These are phyloP conservation scores for Semotilus atromaculatus DNA, from an alignment of 2,797 vertebrate species.

Conservation along the genomic window DNA sequence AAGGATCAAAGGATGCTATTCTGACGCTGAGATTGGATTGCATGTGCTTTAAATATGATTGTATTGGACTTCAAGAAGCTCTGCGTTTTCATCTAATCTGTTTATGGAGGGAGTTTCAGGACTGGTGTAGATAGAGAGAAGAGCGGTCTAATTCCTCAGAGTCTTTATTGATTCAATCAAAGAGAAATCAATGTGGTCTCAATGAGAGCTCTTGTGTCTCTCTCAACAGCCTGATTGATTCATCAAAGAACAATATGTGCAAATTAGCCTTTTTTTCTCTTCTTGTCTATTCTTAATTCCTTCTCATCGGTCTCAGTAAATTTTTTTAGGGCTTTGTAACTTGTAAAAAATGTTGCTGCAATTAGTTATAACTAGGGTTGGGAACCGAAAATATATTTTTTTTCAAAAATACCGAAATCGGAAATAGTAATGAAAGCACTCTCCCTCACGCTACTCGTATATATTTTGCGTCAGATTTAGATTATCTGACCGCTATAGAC, in stretches of 20 bases:
- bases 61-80: constrained; percentile 28
- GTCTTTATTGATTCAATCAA: constrained; percentile 48
- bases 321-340: background rate
- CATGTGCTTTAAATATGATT: constrained; percentile 41
- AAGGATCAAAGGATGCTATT: constrained; percentile 7
- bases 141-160: constrained; percentile 8
- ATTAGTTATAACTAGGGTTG: too few relatives aligned
- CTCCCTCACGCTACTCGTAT: too few relatives aligned
- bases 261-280: constrained; percentile 33
- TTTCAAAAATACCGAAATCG: too few relatives aligned
- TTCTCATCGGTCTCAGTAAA: background rate
- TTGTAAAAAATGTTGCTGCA: too few relatives aligned
- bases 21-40: constrained; percentile 30
- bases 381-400: too few relatives aligned
- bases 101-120: constrained; percentile 18
- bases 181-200: constrained; percentile 50
- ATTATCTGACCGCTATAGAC: too few relatives aligned
- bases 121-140: constrained; percentile 18
- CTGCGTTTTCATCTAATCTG: constrained; percentile 40
- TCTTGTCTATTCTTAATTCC: background rate
- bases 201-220: constrained; percentile 33
- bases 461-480: too few relatives aligned
- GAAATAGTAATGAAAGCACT: too few relatives aligned
- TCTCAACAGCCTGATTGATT: constrained; percentile 40
- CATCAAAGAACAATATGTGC: constrained; percentile 47